Evolutionary conservation across 2,797 vertebrate species (phyloP).

Genomic region (Coilia nasus): DNA sequence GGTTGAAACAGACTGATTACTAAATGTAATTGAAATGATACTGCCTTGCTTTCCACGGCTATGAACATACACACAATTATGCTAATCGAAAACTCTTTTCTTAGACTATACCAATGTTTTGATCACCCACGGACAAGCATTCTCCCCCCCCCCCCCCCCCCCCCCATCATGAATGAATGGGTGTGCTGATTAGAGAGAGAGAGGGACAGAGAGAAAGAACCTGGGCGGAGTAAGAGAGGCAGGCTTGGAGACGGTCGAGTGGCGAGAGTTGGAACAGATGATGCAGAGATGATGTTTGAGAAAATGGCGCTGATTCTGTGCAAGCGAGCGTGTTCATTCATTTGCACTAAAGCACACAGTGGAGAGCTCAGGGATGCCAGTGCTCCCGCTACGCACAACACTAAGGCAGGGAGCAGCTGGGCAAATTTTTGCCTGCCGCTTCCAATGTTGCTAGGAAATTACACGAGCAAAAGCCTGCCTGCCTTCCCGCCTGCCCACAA

Average conservation of each 20-base stretch:
- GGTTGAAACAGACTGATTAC: background rate
- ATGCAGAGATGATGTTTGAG: slow-evolving; percentile 66
- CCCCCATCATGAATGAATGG: background rate
- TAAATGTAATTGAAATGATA: slow-evolving; percentile 1
- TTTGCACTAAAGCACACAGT: slow-evolving; percentile 64
- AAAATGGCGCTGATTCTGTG: slow-evolving; percentile 66
- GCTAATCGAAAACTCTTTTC: background rate
- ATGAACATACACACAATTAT: background rate
- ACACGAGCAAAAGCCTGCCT: slow-evolving; percentile 24
- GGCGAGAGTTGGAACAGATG: slow-evolving; percentile 50
- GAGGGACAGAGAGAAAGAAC: slow-evolving; percentile 22
- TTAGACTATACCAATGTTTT: background rate
- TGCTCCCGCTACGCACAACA: slow-evolving; percentile 70
- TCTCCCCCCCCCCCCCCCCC: background rate
- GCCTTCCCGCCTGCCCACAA: slow-evolving; percentile 17
- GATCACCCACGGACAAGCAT: background rate
- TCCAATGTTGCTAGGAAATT: slow-evolving; percentile 69
- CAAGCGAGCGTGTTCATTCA: slow-evolving; percentile 72
- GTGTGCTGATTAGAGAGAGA: slow-evolving; percentile 27
- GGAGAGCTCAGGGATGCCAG: slow-evolving; percentile 56
- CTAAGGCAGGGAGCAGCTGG: slow-evolving; percentile 70
- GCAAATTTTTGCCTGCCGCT: slow-evolving; percentile 77
- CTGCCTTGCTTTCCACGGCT: background rate
- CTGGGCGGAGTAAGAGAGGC: background rate
- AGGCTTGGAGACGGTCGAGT: background rate